Conservation (phyloP, 2,888 invertebrate genomes). For the Polyploca ridens region DNA sequence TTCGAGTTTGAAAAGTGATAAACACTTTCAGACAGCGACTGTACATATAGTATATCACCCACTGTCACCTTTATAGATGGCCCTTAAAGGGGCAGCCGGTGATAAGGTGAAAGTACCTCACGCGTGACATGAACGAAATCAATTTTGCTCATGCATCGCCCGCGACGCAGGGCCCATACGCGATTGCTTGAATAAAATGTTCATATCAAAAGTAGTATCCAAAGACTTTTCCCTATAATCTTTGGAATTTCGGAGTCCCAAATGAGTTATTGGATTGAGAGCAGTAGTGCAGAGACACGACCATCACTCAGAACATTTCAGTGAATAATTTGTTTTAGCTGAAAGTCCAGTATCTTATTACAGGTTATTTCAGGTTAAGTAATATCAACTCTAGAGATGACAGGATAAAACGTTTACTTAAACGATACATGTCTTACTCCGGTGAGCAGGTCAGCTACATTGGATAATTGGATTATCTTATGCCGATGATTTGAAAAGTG, state of each 20-base stretch:
- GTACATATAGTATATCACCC: background rate
- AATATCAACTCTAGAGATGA: too few relatives aligned
- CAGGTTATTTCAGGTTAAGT: too few relatives aligned
- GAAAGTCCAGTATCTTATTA: background rate
- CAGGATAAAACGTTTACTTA: too few relatives aligned
- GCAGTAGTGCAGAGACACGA: too few relatives aligned
- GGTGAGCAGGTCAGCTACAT: conserved; percentile 31
- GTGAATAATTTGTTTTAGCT: too few relatives aligned
- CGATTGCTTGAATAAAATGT: conserved; percentile 14
- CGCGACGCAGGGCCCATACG: conserved; percentile 29
- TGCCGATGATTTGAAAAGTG: conserved; percentile 42
- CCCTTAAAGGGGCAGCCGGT: background rate
- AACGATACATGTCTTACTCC: background rate
- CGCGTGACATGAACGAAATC: conserved; percentile 29
- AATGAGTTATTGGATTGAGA: too few relatives aligned
- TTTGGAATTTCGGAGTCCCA: too few relatives aligned
- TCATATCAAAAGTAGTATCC: too few relatives aligned
- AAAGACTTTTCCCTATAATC: too few relatives aligned
- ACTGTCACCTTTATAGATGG: background rate
- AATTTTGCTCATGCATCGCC: conserved; percentile 29
- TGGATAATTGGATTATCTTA: conserved; percentile 48
- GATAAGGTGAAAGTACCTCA: conserved; percentile 20
- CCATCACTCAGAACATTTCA: too few relatives aligned
- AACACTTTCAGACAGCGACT: too few relatives aligned
- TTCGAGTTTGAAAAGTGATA: too few relatives aligned